Evolutionary conservation across 2,113 vertebrate genomes (phyloP).

Genomic region (Xenopus borealis): DNA sequence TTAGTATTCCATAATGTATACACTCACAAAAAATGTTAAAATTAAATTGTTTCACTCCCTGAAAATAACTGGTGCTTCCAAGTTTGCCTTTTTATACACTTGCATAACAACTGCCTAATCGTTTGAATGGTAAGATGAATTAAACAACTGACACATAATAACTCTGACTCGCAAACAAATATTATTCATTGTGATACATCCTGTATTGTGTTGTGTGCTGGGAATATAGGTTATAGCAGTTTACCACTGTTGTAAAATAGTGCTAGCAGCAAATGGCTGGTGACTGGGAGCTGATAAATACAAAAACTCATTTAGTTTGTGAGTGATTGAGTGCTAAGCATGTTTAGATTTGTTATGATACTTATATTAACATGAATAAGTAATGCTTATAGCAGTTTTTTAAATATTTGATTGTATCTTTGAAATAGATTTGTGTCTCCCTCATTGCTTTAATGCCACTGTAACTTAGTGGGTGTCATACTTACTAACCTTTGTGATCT

Average conservation of each 20-base stretch:
- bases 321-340: slow-evolving; percentile 92
- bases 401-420: slow-evolving; percentile 97
- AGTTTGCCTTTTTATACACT: no score
- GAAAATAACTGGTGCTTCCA: no score
- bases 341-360: slow-evolving; percentile 98
- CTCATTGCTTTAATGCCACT: slow-evolving; percentile 81
- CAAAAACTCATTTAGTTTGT: slow-evolving; percentile 85
- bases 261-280: slow-evolving; percentile 54
- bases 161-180: slow-evolving; percentile 59
- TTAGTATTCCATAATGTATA: no score
- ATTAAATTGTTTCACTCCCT: no score
- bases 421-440: slow-evolving; percentile 86
- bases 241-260: slow-evolving; percentile 71
- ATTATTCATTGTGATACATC: slow-evolving; percentile 76
- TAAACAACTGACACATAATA: slow-evolving; percentile 34
- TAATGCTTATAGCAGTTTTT: slow-evolving; percentile 87
- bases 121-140: no score
- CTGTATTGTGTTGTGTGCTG: slow-evolving; percentile 70
- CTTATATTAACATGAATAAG: slow-evolving; percentile 98
- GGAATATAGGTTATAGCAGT: slow-evolving; percentile 74
- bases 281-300: slow-evolving; percentile 86
- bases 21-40: no score
- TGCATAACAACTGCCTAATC: no score
- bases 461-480: slow-evolving; percentile 87
- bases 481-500: slow-evolving; percentile 72